phyloP scores from a whole-genome alignment of 2,797 vertebrate genomes.

The Pteropus rufus region DNA sequence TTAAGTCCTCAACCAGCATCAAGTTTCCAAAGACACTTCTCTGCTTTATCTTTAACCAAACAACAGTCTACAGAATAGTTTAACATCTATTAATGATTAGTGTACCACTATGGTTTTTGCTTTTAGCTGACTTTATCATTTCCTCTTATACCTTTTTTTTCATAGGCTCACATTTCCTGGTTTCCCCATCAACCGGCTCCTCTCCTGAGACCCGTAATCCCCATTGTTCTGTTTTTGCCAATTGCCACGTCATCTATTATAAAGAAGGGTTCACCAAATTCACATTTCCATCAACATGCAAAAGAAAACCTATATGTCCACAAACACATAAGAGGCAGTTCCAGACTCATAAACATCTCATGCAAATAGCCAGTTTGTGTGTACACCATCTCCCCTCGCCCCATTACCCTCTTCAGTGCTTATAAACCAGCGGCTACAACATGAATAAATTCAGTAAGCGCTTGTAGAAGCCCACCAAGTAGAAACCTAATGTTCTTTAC shows the following conservation, averaged over 20 bases:
- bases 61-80: neutral
- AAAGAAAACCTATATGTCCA: neutral
- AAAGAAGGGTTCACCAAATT: neutral
- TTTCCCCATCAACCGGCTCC: neutral
- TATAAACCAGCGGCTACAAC: neutral
- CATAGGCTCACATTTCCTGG: neutral
- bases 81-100: neutral
- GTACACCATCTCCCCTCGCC: neutral
- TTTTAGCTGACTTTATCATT: neutral
- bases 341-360: neutral
- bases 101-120: neutral
- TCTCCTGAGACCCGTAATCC: neutral
- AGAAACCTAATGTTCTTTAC: slow-evolving; percentile 34
- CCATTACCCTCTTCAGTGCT: neutral
- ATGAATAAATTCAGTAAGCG: slow-evolving; percentile 2
- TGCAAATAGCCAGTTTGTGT: neutral
- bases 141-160: neutral
- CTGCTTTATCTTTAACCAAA: neutral
- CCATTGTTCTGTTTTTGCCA: neutral
- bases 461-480: neutral
- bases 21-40: neutral
- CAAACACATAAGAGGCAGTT: neutral
- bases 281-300: neutral
- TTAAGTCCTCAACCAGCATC: neutral
- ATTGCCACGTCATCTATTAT: neutral